Conservation (phyloP, 2,888 invertebrate genomes). For the Calameuta pallipes region DNA sequence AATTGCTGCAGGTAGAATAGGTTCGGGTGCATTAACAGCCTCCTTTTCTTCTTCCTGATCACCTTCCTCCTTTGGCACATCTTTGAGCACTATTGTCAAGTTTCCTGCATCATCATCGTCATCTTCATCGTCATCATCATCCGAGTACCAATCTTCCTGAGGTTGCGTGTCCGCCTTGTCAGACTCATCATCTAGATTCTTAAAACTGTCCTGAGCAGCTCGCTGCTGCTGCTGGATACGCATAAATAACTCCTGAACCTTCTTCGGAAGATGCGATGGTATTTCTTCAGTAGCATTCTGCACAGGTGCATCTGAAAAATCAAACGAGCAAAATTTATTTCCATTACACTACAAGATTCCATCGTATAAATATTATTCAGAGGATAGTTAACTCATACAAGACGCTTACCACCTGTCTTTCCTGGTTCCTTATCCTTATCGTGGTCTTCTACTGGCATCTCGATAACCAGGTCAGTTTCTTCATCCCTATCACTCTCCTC, state of each 20-base stretch:
- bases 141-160: conserved; percentile 80
- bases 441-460: conserved; percentile 58
- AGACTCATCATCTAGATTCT: conserved; percentile 64
- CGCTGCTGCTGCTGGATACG: conserved; percentile 76
- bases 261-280: conserved; percentile 72
- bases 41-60: conserved; percentile 54
- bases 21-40: conserved; percentile 1
- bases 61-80: conserved; percentile 74
- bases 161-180: conserved; percentile 49
- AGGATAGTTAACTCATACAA: conserved; percentile 6
- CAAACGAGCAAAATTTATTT: not conserved
- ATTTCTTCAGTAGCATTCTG: conserved; percentile 45
- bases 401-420: conserved; percentile 26
- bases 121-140: conserved; percentile 79
- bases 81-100: conserved; percentile 78
- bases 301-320: conserved; percentile 1
- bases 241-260: conserved; percentile 75
- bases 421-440: conserved; percentile 38
- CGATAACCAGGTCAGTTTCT: conserved; percentile 58
- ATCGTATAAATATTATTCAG: conserved; percentile 10
- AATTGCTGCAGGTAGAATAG: conserved; percentile 51
- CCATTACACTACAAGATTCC: not conserved
- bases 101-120: conserved; percentile 62
- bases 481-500: conserved; percentile 64
- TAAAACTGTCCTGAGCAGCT: conserved; percentile 60